phyloP scores from a whole-genome alignment of 37 sponge, comb jelly and placozoan species.

The Theonella swinhoei region DNA sequence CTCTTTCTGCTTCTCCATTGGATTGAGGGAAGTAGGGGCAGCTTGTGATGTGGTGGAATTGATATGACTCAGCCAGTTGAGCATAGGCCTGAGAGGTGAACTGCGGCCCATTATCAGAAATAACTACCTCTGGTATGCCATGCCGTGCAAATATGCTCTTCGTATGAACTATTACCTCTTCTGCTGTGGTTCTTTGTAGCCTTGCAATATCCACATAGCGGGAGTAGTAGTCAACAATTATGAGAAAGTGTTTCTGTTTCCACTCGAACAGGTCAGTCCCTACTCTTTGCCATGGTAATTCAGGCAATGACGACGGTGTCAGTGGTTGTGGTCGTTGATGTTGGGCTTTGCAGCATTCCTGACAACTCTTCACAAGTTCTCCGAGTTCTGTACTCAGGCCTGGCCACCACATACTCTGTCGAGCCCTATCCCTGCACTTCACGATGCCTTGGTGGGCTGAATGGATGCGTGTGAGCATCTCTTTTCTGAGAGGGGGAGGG shows the following conservation, averaged over 20 bases:
- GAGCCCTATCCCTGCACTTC: constrained; percentile 34
- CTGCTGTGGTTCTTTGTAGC: constrained; percentile 5
- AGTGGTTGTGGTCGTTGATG: constrained; percentile 25
- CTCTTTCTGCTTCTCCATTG: constrained; percentile 77
- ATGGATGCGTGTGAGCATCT: too few relatives aligned
- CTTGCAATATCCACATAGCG: constrained; percentile 56
- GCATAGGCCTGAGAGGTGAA: constrained; percentile 29
- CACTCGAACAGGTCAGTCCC: constrained; percentile 58
- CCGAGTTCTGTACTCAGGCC: constrained; percentile 5
- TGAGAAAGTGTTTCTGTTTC: constrained; percentile 22
- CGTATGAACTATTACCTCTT: constrained; percentile 22
- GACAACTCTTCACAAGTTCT: constrained; percentile 17
- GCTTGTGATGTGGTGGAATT: constrained; percentile 51
- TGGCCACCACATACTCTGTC: constrained; percentile 42
- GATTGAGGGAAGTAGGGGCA: constrained; percentile 60
- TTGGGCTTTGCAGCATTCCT: constrained; percentile 5
- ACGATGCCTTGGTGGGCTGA: constrained; percentile 34
- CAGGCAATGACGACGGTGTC: constrained; percentile 20
- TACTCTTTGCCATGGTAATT: constrained; percentile 64
- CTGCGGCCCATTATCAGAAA: constrained; percentile 78
- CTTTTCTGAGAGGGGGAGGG: too few relatives aligned
- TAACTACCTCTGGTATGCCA: constrained; percentile 56
- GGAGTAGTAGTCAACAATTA: constrained; percentile 65
- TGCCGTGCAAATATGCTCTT: constrained; percentile 63
- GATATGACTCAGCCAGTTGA: constrained; percentile 30